These are phyloP conservation scores for Nephrotoma flavescens DNA, from an alignment of 2,888 invertebrate genomes.

Conservation along the genomic window DNA sequence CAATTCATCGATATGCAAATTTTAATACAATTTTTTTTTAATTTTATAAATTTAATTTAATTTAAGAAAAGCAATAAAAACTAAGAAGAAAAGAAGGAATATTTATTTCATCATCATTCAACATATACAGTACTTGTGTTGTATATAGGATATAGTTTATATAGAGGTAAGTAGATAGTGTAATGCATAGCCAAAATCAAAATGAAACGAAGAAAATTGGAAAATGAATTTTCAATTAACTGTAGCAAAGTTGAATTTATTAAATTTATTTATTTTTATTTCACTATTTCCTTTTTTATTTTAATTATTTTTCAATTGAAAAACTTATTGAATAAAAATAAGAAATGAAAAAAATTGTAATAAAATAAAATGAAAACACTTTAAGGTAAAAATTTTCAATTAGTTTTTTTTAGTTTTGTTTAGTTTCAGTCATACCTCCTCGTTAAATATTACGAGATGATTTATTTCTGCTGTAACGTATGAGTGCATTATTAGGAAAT, in stretches of 20 bases:
- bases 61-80: not conserved
- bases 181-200: not conserved
- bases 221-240: not conserved
- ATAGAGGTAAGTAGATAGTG: not conserved
- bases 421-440: not conserved
- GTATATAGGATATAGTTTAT: not conserved
- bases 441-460: not conserved
- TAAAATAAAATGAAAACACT: not conserved
- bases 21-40: not conserved
- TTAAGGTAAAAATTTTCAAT: not conserved
- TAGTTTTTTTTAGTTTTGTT: not conserved
- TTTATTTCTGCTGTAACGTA: not conserved
- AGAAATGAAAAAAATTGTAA: not conserved
- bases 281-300: not conserved
- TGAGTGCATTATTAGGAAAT: too few species aligned
- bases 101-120: not conserved
- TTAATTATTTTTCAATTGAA: not conserved
- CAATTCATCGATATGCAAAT: not conserved
- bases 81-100: not conserved
- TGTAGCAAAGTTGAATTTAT: not conserved
- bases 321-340: not conserved
- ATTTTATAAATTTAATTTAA: not conserved
- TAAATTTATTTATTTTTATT: not conserved
- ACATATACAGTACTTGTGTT: not conserved
- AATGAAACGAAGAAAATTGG: not conserved